These are phyloP conservation scores for Leucophora obtusa DNA, from an alignment of 2,888 invertebrate genomes.

Conservation along the genomic window DNA sequence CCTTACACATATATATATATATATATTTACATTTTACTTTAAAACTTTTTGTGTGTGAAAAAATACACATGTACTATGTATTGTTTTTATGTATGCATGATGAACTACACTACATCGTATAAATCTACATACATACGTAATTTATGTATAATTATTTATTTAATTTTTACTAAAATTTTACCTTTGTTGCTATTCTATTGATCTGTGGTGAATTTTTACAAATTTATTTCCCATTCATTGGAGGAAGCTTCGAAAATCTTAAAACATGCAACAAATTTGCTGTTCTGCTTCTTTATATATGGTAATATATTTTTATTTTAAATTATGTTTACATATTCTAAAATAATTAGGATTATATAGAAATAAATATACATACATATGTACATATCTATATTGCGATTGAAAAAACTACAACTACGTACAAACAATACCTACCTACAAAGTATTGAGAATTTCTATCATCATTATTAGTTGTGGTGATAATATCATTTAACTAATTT, in stretches of 20 bases:
- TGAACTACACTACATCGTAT: background rate
- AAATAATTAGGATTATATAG: background rate
- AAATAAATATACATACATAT: background rate
- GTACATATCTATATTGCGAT: background rate
- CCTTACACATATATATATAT: constrained; percentile 4
- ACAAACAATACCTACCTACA: background rate
- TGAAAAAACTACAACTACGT: background rate
- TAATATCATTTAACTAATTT: background rate
- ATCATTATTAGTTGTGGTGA: background rate
- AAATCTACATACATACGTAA: background rate
- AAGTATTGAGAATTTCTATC: background rate
- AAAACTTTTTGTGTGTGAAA: constrained; percentile 48
- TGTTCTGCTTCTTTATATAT: constrained; percentile 38
- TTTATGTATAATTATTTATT: background rate
- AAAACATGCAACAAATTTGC: constrained; percentile 41
- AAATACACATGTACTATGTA: constrained; percentile 19
- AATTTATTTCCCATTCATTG: background rate
- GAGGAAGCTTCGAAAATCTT: constrained; percentile 27
- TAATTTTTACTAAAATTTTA: background rate
- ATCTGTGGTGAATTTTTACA: background rate
- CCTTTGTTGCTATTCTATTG: background rate
- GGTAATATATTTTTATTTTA: background rate
- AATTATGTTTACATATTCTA: background rate
- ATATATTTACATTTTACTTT: constrained; percentile 60
- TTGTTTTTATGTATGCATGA: background rate